These are phyloP conservation scores for Phoenicopterus ruber DNA, from an alignment of 2,113 vertebrate species.

Conservation along the genomic window DNA sequence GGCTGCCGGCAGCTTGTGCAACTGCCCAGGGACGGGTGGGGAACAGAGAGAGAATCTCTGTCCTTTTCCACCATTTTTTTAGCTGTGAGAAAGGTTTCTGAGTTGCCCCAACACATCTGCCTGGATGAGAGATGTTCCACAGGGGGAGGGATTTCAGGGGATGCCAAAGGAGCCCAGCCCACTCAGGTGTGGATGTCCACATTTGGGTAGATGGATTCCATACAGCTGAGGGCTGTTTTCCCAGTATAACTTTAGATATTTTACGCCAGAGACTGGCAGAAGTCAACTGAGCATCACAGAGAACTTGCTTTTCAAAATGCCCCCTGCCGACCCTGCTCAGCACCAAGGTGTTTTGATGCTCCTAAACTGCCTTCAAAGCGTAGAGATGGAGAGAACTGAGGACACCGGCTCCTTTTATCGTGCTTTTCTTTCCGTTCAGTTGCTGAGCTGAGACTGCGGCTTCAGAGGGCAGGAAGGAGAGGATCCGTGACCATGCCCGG, in stretches of 20 bases:
- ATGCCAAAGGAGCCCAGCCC: neutral
- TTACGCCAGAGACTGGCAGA: neutral
- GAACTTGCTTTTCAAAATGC: neutral
- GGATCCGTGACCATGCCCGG: neutral
- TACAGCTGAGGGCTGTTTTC: neutral
- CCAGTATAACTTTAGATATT: neutral
- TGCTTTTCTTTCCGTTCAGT: neutral
- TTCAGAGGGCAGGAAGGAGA: neutral
- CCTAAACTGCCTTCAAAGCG: neutral
- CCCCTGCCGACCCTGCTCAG: neutral
- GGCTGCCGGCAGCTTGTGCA: neutral
- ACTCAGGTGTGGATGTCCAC: neutral
- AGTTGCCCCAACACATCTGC: neutral
- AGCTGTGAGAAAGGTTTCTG: neutral
- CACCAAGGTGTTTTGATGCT: neutral
- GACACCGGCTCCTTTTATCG: neutral
- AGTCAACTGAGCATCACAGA: neutral
- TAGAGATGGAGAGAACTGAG: neutral
- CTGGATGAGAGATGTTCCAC: neutral
- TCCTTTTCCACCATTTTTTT: neutral
- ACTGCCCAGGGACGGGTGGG: neutral
- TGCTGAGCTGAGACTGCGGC: neutral
- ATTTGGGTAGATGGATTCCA: neutral
- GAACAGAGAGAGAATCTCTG: neutral
- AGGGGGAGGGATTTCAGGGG: rapidly evolving